phyloP scores from a whole-genome alignment of 2,113 vertebrate genomes.

The Guaruba guarouba region DNA sequence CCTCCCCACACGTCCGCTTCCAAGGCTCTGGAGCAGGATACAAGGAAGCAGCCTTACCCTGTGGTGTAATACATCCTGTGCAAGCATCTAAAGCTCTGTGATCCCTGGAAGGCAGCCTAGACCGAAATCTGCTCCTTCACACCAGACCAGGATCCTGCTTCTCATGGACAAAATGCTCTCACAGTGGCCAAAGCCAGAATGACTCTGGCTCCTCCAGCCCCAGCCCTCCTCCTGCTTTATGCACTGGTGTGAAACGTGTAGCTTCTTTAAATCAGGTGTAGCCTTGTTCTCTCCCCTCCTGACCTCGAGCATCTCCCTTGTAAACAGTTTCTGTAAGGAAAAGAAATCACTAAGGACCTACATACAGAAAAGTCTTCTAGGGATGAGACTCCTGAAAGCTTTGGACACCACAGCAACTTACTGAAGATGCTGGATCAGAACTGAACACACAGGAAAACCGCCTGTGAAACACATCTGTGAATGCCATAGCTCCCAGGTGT shows the following conservation, averaged over 20 bases:
- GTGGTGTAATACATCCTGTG: neutral
- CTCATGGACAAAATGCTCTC: neutral
- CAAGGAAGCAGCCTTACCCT: neutral
- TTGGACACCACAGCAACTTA: neutral
- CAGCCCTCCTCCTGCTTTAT: neutral
- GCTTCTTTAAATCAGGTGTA: neutral
- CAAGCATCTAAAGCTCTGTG: slow-evolving; percentile 41
- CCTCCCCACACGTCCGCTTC: neutral
- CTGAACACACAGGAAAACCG: neutral
- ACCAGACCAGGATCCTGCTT: neutral
- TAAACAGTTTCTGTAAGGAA: slow-evolving; percentile 22
- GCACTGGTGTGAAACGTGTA: neutral
- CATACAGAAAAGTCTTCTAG: neutral
- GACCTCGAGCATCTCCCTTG: neutral
- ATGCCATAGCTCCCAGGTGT: neutral
- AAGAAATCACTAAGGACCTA: fast-evolving
- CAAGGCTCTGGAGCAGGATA: neutral
- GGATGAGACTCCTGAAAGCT: neutral
- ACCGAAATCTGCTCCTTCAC: neutral
- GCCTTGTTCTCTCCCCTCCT: neutral
- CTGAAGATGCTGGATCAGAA: neutral
- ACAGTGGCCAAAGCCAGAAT: neutral
- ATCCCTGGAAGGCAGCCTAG: neutral
- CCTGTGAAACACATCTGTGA: neutral
- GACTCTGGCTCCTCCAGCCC: neutral